These are phyloP conservation scores for Trichosurus vulpecula DNA, from an alignment of 2,797 vertebrate genomes.

Conservation along the genomic window DNA sequence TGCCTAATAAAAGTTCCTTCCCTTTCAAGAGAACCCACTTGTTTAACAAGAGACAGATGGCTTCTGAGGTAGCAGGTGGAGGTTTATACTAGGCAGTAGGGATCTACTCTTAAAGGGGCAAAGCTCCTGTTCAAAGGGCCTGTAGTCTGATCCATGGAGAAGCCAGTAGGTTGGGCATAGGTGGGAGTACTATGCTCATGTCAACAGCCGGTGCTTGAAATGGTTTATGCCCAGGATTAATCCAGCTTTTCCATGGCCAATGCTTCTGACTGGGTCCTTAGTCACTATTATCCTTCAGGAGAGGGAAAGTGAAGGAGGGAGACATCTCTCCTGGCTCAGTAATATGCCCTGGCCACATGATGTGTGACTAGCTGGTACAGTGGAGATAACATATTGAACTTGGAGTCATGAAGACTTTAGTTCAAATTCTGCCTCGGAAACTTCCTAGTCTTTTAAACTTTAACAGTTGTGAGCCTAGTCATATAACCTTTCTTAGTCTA, in stretches of 20 bases:
- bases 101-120: not conserved
- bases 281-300: not conserved
- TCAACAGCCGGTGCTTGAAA: not conserved
- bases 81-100: not conserved
- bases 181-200: not conserved
- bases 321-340: not conserved
- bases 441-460: not conserved
- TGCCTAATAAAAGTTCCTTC: not conserved
- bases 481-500: not conserved
- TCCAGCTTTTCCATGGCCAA: not conserved
- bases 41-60: not conserved
- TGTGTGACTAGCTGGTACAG: not conserved
- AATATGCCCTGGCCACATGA: not conserved
- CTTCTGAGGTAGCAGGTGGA: not conserved
- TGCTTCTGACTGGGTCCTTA: not conserved
- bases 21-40: not conserved
- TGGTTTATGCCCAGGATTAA: not conserved
- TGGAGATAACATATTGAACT: not conserved
- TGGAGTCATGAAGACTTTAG: not conserved
- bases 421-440: not conserved
- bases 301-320: not conserved
- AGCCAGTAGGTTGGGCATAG: not conserved
- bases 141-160: not conserved
- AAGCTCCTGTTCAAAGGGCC: not conserved
- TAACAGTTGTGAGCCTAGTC: not conserved